Percentiles rank a stretch among this genome's conserved stretches.
phyloP scores from a whole-genome alignment of 2,113 vertebrate species.

The Pelecanus crispus region DNA sequence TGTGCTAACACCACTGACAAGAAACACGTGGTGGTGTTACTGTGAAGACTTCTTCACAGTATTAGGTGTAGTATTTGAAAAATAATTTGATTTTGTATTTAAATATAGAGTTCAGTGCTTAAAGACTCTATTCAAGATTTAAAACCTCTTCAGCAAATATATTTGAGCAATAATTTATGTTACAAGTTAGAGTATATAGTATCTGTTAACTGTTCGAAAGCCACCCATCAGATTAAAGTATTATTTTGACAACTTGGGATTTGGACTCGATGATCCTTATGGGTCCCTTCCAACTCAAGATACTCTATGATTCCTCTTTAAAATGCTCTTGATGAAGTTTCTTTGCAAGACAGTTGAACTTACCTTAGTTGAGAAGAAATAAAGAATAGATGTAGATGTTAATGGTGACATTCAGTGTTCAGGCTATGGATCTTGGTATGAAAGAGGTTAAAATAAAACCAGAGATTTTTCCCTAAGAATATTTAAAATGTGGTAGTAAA shows the following conservation, averaged over 20 bases:
- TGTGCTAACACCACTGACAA: not conserved
- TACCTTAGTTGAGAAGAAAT: not conserved
- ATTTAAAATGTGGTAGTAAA: not conserved
- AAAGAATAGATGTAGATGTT: not conserved
- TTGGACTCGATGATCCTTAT: not conserved
- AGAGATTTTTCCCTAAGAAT: not conserved
- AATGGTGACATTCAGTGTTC: not conserved
- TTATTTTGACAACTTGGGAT: not conserved
- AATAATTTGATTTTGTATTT: not conserved
- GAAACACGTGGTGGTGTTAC: not conserved
- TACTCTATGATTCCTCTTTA: not conserved
- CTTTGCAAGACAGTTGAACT: not conserved
- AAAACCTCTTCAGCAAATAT: not conserved
- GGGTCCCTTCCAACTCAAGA: not conserved
- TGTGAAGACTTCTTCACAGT: not conserved
- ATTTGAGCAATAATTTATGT: not conserved
- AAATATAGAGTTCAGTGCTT: not conserved
- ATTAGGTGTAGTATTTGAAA: not conserved
- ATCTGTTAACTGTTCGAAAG: not conserved
- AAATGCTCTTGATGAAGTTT: not conserved
- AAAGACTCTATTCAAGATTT: not conserved
- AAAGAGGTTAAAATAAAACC: not conserved
- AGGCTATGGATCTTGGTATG: not conserved
- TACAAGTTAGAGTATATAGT: not conserved
- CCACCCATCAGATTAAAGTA: not conserved